A percentile compares a stretch with the other conserved stretches of the same genome.
phyloP scores from a whole-genome alignment of 1,140 invertebrate genomes.

The Manduca sexta region DNA sequence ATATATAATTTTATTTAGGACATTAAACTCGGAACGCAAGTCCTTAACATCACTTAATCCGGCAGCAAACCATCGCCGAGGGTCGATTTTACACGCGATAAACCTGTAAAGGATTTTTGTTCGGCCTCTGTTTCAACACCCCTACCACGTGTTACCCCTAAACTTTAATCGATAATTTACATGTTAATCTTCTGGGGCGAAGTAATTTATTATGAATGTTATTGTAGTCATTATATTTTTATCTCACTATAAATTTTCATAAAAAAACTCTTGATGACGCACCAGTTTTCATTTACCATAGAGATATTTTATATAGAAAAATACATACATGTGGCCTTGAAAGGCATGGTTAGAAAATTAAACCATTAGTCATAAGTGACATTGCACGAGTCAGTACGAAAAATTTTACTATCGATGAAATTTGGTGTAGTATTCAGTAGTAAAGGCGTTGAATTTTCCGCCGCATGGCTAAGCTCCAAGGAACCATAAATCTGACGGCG shows the following conservation, averaged over 20 bases:
- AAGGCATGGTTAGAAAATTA: too few relatives aligned
- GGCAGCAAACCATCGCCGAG: conserved; percentile 19
- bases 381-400: too few relatives aligned
- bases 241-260: too few relatives aligned
- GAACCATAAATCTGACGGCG: conserved; percentile 27
- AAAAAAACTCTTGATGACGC: too few relatives aligned
- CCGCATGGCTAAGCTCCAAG: conserved; percentile 1
- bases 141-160: not conserved
- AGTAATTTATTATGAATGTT: too few relatives aligned
- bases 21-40: conserved; percentile 15
- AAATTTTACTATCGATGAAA: not conserved
- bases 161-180: too few relatives aligned
- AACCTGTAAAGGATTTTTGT: conserved; percentile 29
- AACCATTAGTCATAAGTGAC: too few relatives aligned
- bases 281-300: too few relatives aligned
- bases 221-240: too few relatives aligned
- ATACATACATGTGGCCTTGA: too few relatives aligned
- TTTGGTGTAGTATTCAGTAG: not conserved
- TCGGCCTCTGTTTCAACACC: conserved; percentile 10
- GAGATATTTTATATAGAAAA: too few relatives aligned
- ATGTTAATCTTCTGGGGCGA: too few relatives aligned
- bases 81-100: conserved; percentile 39
- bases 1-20: not conserved
- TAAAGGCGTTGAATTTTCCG: not conserved
- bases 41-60: conserved; percentile 26